Evolutionary conservation across 1,140 invertebrate species (phyloP), one percentile per base, ranked within the genome.

Genomic region (Drosophila asahinai): DNA sequence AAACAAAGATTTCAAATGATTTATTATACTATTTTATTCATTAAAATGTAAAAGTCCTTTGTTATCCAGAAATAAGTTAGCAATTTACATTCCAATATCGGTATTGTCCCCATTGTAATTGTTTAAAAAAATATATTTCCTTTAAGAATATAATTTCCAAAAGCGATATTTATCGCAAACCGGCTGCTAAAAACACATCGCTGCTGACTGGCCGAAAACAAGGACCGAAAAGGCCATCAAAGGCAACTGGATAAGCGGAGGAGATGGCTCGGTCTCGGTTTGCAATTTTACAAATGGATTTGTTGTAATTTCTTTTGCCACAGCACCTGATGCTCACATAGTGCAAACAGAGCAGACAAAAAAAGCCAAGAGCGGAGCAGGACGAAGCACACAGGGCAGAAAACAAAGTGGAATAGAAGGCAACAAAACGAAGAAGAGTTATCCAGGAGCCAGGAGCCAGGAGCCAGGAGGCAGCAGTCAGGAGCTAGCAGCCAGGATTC

Each of bases 261-360:
- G 58, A 73, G 65, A 62, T 59, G 74, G 67, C 73, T 84, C 77
- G 77, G 81, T 89, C 67, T 90, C 78, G 77, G 86, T 90, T 90
- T 89, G 86, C 86, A 89, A 89, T 89, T 89, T 89, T 73, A 89
- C 86, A 89, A 89, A 89, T 89, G 86, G 86, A 89, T 89, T 89
- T 89, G 84, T 90, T 89, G 84, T 89, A 87, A 87, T 89, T 87
- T 83, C 83, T 89, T 87, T 89, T 90, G 84, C 84, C 84, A 83
- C 77, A 87, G 84, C 83, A 87, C 83, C 83, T 87, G 83, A 87
- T 87, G 84, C 83, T 89, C 83, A 80, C 66, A 87, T 65, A 77
- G 77, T 61, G 82, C 48, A 78, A 43, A 82, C 80, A 83, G 52
- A 76, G 76, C 67, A 60, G 61, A 15, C 57, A 55, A 45, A 79